A percentile compares a stretch with the other conserved stretches of the same genome.
Evolutionary conservation across 2,888 invertebrate species (phyloP).

Genomic region (Oscheius sp.): DNA sequence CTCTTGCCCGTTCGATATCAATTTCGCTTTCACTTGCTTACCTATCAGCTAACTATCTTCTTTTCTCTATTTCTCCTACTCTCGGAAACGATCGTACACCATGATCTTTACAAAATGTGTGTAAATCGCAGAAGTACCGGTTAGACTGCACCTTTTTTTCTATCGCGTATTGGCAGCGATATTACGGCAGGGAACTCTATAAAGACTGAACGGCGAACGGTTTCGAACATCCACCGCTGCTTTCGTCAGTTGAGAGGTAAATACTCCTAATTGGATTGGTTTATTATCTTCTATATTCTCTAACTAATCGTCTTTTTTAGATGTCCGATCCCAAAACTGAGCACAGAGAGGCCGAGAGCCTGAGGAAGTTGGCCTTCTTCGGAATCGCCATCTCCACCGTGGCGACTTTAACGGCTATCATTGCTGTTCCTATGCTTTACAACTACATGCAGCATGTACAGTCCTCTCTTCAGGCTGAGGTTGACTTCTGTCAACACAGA

Average conservation of each 20-base stretch:
- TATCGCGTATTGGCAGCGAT: conserved; percentile 15
- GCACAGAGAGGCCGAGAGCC: conserved; percentile 45
- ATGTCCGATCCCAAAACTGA: conserved; percentile 49
- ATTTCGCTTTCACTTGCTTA: conserved; percentile 2
- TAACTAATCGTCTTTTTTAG: conserved; percentile 22
- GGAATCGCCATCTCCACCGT: conserved; percentile 59
- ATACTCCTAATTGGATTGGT: neutral
- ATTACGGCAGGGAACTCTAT: conserved; percentile 18
- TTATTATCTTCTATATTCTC: neutral
- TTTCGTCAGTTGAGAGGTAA: conserved; percentile 6
- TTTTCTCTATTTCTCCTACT: neutral
- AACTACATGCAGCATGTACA: conserved; percentile 62
- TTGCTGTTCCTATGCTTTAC: conserved; percentile 60
- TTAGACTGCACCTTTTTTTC: conserved; percentile 8
- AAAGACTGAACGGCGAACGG: conserved; percentile 1
- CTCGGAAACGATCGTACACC: neutral
- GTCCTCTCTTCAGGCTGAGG: conserved; percentile 54
- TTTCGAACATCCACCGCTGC: neutral
- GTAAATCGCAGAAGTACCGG: neutral
- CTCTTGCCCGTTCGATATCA: neutral
- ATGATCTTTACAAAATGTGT: conserved; percentile 1
- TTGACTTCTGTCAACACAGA: conserved; percentile 56
- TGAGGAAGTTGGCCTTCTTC: conserved; percentile 49
- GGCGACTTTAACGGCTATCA: conserved; percentile 56
- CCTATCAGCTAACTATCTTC: neutral